Percentiles rank a stretch among this genome's conserved stretches.
Evolutionary conservation across 2,113 vertebrate species (phyloP).

Genomic region (Struthidea cinerea): DNA sequence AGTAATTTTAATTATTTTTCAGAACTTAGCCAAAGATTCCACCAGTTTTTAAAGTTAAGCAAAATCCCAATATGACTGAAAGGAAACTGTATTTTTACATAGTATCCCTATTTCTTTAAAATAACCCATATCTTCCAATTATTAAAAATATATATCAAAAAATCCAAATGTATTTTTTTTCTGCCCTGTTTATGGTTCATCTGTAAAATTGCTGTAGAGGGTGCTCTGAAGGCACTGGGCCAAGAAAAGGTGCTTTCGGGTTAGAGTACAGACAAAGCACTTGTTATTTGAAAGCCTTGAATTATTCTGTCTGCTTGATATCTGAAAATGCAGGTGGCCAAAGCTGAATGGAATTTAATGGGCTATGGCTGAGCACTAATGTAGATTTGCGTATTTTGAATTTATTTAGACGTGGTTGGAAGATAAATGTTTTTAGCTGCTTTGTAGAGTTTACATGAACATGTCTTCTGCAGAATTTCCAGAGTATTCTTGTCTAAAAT

Average conservation of each 20-base stretch:
- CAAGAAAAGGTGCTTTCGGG: not conserved
- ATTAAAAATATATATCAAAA: not conserved
- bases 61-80: not conserved
- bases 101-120: not conserved
- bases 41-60: not conserved
- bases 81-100: not conserved
- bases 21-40: not conserved
- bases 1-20: not conserved
- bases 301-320: not conserved
- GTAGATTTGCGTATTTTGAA: not conserved
- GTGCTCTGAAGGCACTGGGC: not conserved
- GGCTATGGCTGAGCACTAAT: not conserved
- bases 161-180: not conserved
- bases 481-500: not conserved
- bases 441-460: not conserved
- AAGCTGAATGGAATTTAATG: not conserved
- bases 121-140: not conserved
- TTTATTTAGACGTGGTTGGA: not conserved
- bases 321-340: not conserved
- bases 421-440: not conserved
- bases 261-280: not conserved
- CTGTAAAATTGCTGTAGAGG: not conserved
- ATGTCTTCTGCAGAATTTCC: not conserved
- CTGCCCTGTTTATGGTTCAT: not conserved
- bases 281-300: not conserved